phyloP scores from a whole-genome alignment of 2,113 vertebrate genomes.

The Stigmatopora argus region DNA sequence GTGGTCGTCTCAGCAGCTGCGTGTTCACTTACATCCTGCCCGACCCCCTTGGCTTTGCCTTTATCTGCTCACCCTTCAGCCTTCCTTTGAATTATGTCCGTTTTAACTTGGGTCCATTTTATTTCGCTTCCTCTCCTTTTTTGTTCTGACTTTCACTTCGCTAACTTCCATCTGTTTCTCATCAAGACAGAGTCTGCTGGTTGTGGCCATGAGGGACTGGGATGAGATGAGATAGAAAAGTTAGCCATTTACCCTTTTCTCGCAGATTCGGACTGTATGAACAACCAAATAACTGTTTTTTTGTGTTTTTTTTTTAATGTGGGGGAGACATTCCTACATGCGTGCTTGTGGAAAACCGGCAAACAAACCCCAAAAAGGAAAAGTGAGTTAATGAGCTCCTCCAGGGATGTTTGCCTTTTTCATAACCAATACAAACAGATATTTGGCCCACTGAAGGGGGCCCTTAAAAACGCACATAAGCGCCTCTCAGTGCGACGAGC shows the following conservation, averaged over 20 bases:
- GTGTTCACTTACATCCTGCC: slow-evolving; percentile 73
- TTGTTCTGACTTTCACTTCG: slow-evolving; percentile 26
- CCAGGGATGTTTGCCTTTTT: slow-evolving; percentile 54
- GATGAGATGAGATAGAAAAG: slow-evolving; percentile 20
- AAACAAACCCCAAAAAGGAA: slow-evolving; percentile 8
- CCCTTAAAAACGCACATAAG: slow-evolving; percentile 34
- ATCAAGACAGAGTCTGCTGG: slow-evolving; percentile 38
- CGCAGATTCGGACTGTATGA: slow-evolving; percentile 28
- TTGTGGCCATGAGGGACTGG: slow-evolving; percentile 25
- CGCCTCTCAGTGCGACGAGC: slow-evolving; percentile 46
- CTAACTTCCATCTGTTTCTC: slow-evolving; percentile 60
- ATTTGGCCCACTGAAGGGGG: slow-evolving; percentile 43
- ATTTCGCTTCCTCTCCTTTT: slow-evolving; percentile 23
- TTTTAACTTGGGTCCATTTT: slow-evolving; percentile 25
- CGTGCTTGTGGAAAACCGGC: slow-evolving; percentile 36
- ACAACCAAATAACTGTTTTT: slow-evolving; percentile 10
- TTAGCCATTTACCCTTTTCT: slow-evolving; percentile 19
- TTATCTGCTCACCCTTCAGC: slow-evolving; percentile 61
- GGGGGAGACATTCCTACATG: slow-evolving; percentile 48
- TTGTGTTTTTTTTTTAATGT: slow-evolving; percentile 8
- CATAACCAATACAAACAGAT: slow-evolving; percentile 61
- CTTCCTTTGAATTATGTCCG: slow-evolving; percentile 56
- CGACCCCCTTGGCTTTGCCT: slow-evolving; percentile 74
- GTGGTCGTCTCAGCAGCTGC: slow-evolving; percentile 46
- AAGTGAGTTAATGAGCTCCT: slow-evolving; percentile 46